Percentiles rank a stretch among this genome's conserved stretches.
These are phyloP conservation scores for Saimiri boliviensis DNA, from an alignment of 2,113 vertebrate genomes.

Conservation along the genomic window DNA sequence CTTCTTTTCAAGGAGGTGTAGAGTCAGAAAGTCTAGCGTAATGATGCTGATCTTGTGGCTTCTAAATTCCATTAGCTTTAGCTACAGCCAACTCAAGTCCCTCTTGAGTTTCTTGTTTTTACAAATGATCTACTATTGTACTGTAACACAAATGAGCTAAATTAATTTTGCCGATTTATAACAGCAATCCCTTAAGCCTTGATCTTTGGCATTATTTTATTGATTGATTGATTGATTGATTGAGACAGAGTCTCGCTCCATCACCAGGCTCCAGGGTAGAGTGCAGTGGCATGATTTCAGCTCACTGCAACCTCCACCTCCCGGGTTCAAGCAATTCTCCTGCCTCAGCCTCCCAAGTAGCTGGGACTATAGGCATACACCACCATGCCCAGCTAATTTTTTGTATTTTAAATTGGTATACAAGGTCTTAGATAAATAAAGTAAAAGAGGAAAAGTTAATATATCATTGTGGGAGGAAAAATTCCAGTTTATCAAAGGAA, in stretches of 20 bases:
- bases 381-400: too few species aligned
- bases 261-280: too few species aligned
- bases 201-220: neutral
- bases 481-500: neutral
- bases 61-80: neutral
- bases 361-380: too few species aligned
- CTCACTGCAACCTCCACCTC: too few species aligned
- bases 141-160: neutral
- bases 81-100: neutral
- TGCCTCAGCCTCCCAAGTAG: too few species aligned
- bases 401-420: neutral
- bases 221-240: neutral
- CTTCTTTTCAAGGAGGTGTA: neutral
- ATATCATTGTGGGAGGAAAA: neutral
- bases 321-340: too few species aligned
- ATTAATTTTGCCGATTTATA: neutral
- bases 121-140: neutral
- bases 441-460: neutral
- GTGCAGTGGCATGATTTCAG: too few species aligned
- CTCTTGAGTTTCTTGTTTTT: neutral
- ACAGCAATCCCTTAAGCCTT: neutral
- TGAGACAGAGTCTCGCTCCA: too few species aligned
- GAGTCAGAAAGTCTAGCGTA: neutral
- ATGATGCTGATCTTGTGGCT: neutral
- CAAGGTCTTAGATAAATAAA: neutral